phyloP scores from a whole-genome alignment of 23 tunicate genomes.

The Styela clava region DNA sequence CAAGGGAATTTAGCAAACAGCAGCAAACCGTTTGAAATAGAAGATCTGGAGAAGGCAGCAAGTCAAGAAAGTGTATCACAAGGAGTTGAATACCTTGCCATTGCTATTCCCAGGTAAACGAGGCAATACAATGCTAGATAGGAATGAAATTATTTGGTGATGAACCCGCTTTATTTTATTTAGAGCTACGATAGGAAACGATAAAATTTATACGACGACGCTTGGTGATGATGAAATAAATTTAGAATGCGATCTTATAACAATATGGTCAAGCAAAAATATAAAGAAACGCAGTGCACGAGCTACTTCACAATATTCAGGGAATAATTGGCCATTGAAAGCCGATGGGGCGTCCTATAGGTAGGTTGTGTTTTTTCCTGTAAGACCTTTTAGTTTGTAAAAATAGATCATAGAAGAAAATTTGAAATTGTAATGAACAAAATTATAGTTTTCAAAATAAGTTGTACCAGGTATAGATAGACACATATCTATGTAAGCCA shows the following conservation, averaged over 20 bases:
- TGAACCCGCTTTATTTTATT: too few species aligned
- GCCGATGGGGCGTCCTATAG: background rate
- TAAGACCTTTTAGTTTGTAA: too few species aligned
- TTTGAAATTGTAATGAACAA: too few species aligned
- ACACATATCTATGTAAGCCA: too few species aligned
- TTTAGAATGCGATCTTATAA: background rate
- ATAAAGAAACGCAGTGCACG: background rate
- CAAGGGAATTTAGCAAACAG: background rate
- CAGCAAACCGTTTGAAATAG: background rate
- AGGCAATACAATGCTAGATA: too few species aligned
- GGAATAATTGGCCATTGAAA: background rate
- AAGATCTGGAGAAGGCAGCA: background rate
- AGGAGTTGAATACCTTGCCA: background rate
- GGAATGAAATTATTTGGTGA: too few species aligned
- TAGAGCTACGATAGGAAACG: background rate
- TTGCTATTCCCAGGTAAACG: background rate
- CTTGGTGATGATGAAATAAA: background rate
- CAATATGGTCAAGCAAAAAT: too few species aligned
- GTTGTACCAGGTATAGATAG: too few species aligned
- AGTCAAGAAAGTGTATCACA: background rate
- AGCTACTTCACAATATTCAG: background rate
- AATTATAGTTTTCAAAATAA: too few species aligned
- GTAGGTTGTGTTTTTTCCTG: too few species aligned
- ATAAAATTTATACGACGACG: too few species aligned
- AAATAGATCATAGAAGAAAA: too few species aligned